Evolutionary conservation across 2,113 vertebrate species (phyloP).

Genomic region (Micronycteris hirsuta): DNA sequence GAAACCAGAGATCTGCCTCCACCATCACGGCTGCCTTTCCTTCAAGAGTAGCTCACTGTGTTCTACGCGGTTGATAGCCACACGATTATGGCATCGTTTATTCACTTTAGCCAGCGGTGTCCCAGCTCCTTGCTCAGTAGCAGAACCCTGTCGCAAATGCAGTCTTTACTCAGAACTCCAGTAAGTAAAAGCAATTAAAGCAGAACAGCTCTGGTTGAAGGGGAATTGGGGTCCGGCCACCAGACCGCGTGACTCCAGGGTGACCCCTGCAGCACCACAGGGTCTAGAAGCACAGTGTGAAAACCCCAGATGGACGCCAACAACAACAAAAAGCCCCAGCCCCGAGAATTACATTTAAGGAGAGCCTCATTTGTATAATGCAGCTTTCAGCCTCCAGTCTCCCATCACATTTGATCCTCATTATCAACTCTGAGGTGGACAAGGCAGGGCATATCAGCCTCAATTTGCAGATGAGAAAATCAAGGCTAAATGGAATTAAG

Average conservation of each 20-base stretch:
- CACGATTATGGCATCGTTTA: background rate
- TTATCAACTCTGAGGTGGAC: conserved; percentile 56
- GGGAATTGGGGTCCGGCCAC: background rate
- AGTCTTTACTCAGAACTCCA: background rate
- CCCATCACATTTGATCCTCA: conserved; percentile 26
- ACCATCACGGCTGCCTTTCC: background rate
- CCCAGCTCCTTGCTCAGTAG: background rate
- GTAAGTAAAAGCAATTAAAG: background rate
- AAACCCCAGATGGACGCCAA: background rate
- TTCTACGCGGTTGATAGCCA: background rate
- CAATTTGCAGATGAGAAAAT: conserved; percentile 67
- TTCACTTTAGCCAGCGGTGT: conserved; percentile 3
- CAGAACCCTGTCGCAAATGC: background rate
- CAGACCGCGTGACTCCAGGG: background rate
- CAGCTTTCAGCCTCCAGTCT: background rate
- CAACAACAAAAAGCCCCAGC: background rate
- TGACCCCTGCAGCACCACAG: background rate
- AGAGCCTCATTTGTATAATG: conserved; percentile 19
- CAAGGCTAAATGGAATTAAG: conserved; percentile 59
- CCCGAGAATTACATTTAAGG: background rate
- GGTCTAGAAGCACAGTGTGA: background rate
- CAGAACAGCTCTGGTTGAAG: background rate
- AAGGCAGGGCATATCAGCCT: conserved; percentile 45
- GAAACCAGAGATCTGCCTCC: background rate
- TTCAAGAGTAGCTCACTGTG: background rate